phyloP scores from a whole-genome alignment of 2,113 vertebrate genomes.

The Saguinus imperator region DNA sequence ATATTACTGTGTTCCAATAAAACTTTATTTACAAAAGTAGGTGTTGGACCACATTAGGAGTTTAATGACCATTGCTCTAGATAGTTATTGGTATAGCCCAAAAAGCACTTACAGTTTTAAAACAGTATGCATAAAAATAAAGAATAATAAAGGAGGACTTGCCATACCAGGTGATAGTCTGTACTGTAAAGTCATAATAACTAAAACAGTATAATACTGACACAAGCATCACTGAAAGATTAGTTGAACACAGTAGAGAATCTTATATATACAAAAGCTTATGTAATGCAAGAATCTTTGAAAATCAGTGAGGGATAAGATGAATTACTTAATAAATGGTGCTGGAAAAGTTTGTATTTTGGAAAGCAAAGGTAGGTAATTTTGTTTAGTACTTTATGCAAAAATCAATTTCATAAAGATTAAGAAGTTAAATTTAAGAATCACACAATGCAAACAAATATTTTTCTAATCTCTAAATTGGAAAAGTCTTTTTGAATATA shows the following conservation, averaged over 20 bases:
- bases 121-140: neutral
- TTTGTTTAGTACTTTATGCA: neutral
- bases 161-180: neutral
- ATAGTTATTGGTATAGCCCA: neutral
- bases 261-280: neutral
- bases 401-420: conserved; percentile 33
- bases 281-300: neutral
- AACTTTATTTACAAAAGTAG: conserved; percentile 37
- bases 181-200: neutral
- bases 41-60: neutral
- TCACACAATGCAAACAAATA: conserved; percentile 1
- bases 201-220: neutral
- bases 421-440: conserved; percentile 33
- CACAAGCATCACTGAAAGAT: neutral
- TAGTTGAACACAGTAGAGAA: neutral
- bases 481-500: neutral
- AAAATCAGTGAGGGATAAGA: neutral
- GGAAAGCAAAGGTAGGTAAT: conserved; percentile 28
- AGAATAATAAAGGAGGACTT: neutral
- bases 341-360: neutral
- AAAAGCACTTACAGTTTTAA: neutral
- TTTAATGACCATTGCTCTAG: neutral
- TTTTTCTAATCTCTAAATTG: neutral
- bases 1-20: neutral
- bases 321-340: neutral